Evolutionary conservation across 1,140 invertebrate species (phyloP).

Genomic region (Aphaenogaster ashmeadi): DNA sequence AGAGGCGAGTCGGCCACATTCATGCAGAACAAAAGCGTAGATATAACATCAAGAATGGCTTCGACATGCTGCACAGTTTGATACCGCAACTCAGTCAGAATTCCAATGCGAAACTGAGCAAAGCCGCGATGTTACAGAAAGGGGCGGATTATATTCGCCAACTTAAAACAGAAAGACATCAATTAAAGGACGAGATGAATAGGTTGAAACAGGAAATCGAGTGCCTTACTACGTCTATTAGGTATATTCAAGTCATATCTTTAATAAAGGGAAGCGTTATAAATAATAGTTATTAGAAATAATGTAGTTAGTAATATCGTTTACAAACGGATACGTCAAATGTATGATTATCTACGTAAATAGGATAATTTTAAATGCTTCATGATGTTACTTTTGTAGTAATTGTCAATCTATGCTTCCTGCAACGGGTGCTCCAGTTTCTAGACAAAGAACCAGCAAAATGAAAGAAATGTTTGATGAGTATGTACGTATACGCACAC

Average conservation of each 20-base stretch:
- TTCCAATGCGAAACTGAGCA: conserved; percentile 96
- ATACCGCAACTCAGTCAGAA: conserved; percentile 97
- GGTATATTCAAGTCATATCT: conserved; percentile 87
- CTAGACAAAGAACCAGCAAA: conserved; percentile 95
- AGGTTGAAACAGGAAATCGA: conserved; percentile 95
- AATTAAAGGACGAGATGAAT: conserved; percentile 97
- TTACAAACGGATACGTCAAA: background rate
- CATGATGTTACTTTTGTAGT: conserved; percentile 87
- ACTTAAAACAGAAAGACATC: conserved; percentile 94
- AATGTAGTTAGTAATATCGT: background rate
- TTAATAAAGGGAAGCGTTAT: background rate
- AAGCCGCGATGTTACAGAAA: conserved; percentile 98
- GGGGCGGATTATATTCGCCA: conserved; percentile 98
- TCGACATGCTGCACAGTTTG: conserved; percentile 97
- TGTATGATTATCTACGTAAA: conserved; percentile 25
- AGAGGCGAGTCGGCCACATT: conserved; percentile 95
- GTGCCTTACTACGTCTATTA: conserved; percentile 95
- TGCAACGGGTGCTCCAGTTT: conserved; percentile 97
- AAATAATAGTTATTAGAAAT: conserved; percentile 28
- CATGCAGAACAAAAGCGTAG: conserved; percentile 99
- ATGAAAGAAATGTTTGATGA: conserved; percentile 98
- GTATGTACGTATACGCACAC: conserved; percentile 94
- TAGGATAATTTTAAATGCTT: conserved; percentile 4
- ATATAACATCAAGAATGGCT: conserved; percentile 99
- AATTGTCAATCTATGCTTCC: conserved; percentile 98